These are phyloP conservation scores for Thamnaconus septentrionalis DNA, from an alignment of 2,113 vertebrate genomes.

Conservation along the genomic window DNA sequence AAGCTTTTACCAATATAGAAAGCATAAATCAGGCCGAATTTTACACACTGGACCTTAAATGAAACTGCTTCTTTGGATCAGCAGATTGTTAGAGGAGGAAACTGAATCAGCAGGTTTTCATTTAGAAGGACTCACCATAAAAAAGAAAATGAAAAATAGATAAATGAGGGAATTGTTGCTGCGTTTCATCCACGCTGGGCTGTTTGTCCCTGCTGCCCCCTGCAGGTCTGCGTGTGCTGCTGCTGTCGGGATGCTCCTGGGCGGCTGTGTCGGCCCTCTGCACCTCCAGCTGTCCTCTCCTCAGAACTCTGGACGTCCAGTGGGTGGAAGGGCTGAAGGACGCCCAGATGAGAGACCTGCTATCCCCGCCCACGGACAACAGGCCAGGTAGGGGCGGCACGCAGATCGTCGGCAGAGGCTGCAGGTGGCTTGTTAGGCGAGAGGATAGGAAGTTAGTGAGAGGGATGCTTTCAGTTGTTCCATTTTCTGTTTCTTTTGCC, in stretches of 20 bases:
- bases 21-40: no score
- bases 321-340: slow-evolving; percentile 98
- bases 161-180: not conserved
- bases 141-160: slow-evolving; percentile 6
- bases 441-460: not conserved
- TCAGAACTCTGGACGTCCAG: slow-evolving; percentile 90
- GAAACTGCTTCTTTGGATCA: slow-evolving; percentile 1
- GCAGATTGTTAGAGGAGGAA: slow-evolving; percentile 25
- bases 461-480: no score
- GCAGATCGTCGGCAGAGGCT: not conserved
- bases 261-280: slow-evolving; percentile 93
- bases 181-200: not conserved
- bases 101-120: slow-evolving; percentile 6
- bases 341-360: slow-evolving; percentile 93
- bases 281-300: slow-evolving; percentile 91
- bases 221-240: slow-evolving; percentile 87
- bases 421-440: not conserved
- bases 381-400: slow-evolving; percentile 83
- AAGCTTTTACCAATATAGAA: no score
- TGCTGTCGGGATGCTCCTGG: slow-evolving; percentile 94
- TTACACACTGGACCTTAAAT: no score
- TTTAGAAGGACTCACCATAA: slow-evolving; percentile 24
- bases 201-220: not conserved
- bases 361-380: slow-evolving; percentile 93
- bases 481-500: no score